Evolutionary conservation across 1,140 invertebrate species (phyloP).

Genomic region (Chlorops oryzae): DNA sequence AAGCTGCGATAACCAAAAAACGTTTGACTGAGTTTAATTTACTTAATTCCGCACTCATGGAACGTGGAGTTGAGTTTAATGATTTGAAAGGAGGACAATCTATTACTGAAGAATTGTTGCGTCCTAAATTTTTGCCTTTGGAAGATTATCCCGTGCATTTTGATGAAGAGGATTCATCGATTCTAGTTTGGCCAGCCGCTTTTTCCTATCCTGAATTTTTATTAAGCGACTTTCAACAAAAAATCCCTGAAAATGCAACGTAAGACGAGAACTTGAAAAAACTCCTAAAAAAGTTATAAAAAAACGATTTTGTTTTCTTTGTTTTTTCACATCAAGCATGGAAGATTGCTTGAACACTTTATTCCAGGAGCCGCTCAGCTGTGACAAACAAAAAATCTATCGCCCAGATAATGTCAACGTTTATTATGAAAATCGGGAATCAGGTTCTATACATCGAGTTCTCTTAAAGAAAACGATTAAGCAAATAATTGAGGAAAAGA

Average conservation of each 20-base stretch:
- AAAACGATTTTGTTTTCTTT: too few relatives aligned
- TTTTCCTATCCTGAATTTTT: slow-evolving; percentile 77
- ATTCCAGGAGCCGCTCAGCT: slow-evolving; percentile 64
- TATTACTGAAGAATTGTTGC: slow-evolving; percentile 47
- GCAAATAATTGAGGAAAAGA: slow-evolving; percentile 58
- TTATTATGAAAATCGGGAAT: slow-evolving; percentile 72
- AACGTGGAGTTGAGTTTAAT: slow-evolving; percentile 55
- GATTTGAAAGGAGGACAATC: slow-evolving; percentile 47
- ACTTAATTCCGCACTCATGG: too few relatives aligned
- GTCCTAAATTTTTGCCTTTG: slow-evolving; percentile 44
- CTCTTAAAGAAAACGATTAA: slow-evolving; percentile 55
- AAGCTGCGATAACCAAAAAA: slow-evolving; percentile 52
- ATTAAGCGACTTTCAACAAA: slow-evolving; percentile 66
- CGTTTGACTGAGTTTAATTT: too few relatives aligned
- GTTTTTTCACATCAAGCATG: slow-evolving; percentile 55
- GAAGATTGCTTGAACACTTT: slow-evolving; percentile 64
- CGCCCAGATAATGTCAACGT: slow-evolving; percentile 60
- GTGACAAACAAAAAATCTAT: slow-evolving; percentile 72
- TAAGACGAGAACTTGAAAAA: slow-evolving; percentile 1
- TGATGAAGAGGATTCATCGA: slow-evolving; percentile 46
- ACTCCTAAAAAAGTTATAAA: slow-evolving; percentile 49
- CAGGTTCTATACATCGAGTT: slow-evolving; percentile 59
- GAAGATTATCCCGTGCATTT: slow-evolving; percentile 38
- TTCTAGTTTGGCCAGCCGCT: slow-evolving; percentile 73
- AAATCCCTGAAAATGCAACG: slow-evolving; percentile 66